Conservation (phyloP, 1,140 invertebrate species). For the Drosophila subobscura region DNA sequence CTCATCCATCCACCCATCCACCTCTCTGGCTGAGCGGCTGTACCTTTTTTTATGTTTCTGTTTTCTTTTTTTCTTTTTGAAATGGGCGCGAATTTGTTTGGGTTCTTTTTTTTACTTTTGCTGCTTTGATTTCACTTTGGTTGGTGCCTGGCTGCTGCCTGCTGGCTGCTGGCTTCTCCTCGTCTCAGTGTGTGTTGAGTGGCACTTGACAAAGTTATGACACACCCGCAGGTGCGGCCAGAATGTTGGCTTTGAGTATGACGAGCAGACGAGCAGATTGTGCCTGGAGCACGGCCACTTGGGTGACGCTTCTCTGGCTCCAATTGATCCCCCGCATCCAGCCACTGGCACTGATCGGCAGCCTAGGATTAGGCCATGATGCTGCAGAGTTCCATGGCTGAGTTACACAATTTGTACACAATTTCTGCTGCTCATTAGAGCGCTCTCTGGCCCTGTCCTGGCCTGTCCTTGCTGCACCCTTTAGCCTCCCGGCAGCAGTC, state of each 20-base stretch:
- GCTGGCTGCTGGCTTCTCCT: too few species aligned
- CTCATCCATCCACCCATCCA: not conserved
- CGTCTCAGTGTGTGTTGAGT: conserved; percentile 39
- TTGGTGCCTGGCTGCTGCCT: not conserved
- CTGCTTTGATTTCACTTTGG: conserved; percentile 50
- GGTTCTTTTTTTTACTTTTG: conserved; percentile 12
- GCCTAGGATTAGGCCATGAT: too few species aligned
- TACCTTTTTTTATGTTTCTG: not conserved
- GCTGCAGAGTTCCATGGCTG: too few species aligned
- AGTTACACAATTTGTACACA: too few species aligned
- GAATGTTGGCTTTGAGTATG: conserved; percentile 19
- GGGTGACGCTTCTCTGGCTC: too few species aligned
- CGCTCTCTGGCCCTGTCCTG: too few species aligned
- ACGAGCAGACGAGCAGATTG: not conserved
- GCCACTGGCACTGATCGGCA: too few species aligned
- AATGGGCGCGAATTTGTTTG: conserved; percentile 40
- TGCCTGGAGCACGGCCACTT: too few species aligned
- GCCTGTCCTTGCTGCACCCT: too few species aligned
- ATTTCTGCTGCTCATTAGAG: too few species aligned
- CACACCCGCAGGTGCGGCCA: conserved; percentile 49
- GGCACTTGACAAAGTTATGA: conserved; percentile 60
- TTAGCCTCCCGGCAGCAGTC: conserved; percentile 5
- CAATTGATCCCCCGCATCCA: too few species aligned
- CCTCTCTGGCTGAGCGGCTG: not conserved
- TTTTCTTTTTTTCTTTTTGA: conserved; percentile 31